Evolutionary conservation across 2,113 vertebrate genomes (phyloP).

Genomic region (Odocoileus hemionus): DNA sequence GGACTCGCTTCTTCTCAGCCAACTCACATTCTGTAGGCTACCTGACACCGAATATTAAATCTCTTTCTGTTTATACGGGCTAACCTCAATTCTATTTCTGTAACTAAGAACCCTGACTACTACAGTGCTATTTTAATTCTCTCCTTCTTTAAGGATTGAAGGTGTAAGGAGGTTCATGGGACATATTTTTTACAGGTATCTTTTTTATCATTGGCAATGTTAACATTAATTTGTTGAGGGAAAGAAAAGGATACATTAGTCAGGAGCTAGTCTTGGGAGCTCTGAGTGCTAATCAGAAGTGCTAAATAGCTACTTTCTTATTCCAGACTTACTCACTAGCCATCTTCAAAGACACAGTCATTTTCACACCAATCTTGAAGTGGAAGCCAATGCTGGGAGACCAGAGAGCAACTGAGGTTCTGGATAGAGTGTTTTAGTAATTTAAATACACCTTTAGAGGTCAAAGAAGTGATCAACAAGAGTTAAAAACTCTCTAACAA

Average conservation of each 20-base stretch:
- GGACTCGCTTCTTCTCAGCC: neutral
- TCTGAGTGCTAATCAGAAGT: conserved; percentile 20
- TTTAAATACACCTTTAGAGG: neutral
- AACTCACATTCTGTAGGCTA: neutral
- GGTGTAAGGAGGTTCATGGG: neutral
- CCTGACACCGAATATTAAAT: neutral
- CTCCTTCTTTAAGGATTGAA: neutral
- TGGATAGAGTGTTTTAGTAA: neutral
- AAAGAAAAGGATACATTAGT: neutral
- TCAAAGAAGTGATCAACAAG: neutral
- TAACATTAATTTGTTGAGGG: conserved; percentile 15
- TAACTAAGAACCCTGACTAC: neutral
- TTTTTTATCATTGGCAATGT: neutral
- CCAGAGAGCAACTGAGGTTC: neutral
- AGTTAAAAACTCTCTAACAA: neutral
- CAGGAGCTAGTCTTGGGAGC: neutral
- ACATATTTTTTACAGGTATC: neutral
- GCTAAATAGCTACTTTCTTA: neutral
- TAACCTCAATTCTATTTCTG: neutral
- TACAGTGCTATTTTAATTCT: neutral
- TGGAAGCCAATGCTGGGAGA: neutral
- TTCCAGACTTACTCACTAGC: conserved; percentile 23
- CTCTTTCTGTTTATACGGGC: neutral
- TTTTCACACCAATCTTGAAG: conserved; percentile 5
- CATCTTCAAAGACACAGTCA: conserved; percentile 21